Conservation (phyloP, 2,113 vertebrate genomes). For the Ctenomys sociabilis region DNA sequence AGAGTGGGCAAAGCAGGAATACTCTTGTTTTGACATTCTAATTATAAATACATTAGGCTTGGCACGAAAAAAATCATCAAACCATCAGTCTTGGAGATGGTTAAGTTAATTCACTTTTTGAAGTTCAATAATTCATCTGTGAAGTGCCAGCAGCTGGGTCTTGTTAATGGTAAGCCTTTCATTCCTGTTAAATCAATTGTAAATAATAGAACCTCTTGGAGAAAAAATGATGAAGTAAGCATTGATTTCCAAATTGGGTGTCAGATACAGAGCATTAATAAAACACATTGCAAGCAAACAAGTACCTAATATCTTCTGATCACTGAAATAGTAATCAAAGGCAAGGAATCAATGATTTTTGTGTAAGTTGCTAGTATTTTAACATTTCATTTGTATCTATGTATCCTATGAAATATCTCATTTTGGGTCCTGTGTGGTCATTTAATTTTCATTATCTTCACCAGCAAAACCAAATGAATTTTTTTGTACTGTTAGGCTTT, state of each 20-base stretch:
- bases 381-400: slow-evolving; percentile 82
- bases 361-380: slow-evolving; percentile 82
- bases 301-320: slow-evolving; percentile 85
- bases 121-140: slow-evolving; percentile 91
- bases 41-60: slow-evolving; percentile 84
- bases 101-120: slow-evolving; percentile 90
- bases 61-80: slow-evolving; percentile 83
- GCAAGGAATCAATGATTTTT: slow-evolving; percentile 84
- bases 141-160: slow-evolving; percentile 87
- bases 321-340: slow-evolving; percentile 85
- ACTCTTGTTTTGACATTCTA: slow-evolving; percentile 81
- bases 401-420: slow-evolving; percentile 83
- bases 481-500: slow-evolving; percentile 36
- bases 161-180: slow-evolving; percentile 90
- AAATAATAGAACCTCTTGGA: slow-evolving; percentile 90
- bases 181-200: slow-evolving; percentile 91
- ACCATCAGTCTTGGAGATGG: slow-evolving; percentile 86
- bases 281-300: slow-evolving; percentile 86
- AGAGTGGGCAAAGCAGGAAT: slow-evolving; percentile 42
- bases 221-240: slow-evolving; percentile 90
- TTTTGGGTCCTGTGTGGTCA: slow-evolving; percentile 77
- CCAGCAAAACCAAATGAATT: slow-evolving; percentile 66
- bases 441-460: slow-evolving; percentile 76
- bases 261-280: slow-evolving; percentile 89
- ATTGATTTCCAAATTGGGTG: slow-evolving; percentile 91